A percentile compares a stretch with the other conserved stretches of the same genome.
Evolutionary conservation across 2,888 invertebrate species (phyloP).

Genomic region (Unio delphinus): DNA sequence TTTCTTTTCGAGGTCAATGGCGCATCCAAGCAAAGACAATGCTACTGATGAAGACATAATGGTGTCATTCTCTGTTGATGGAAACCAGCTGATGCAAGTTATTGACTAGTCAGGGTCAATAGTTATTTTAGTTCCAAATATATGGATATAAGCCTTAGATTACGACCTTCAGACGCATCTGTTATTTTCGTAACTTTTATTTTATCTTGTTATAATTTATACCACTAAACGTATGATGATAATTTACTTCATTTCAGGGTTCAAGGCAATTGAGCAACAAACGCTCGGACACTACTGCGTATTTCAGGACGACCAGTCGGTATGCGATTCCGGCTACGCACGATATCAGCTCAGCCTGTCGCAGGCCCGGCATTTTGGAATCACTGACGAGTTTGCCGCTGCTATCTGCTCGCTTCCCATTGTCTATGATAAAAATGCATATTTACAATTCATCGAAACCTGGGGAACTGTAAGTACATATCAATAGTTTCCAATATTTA

Average conservation of each 20-base stretch:
- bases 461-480: constrained; percentile 45
- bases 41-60: too few species aligned
- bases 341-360: constrained; percentile 34
- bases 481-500: not conserved
- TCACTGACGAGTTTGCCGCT: constrained; percentile 40
- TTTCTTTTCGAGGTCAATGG: too few species aligned
- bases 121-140: too few species aligned
- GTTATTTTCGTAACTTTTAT: too few species aligned
- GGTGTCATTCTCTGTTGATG: too few species aligned
- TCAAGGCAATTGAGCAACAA: constrained; percentile 30
- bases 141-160: too few species aligned
- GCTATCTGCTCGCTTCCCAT: constrained; percentile 38
- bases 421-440: constrained; percentile 26
- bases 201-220: too few species aligned
- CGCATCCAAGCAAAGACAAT: too few species aligned
- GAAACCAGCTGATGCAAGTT: too few species aligned
- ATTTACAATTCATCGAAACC: constrained; percentile 37
- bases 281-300: constrained; percentile 32
- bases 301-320: constrained; percentile 34
- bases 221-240: too few species aligned
- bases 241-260: constrained; percentile 20
- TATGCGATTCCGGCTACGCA: constrained; percentile 31
- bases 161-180: too few species aligned
- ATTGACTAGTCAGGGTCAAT: too few species aligned
- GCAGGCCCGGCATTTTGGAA: constrained; percentile 28